phyloP scores from a whole-genome alignment of 2,888 invertebrate species.

The Stenoptilia bipunctidactyla region DNA sequence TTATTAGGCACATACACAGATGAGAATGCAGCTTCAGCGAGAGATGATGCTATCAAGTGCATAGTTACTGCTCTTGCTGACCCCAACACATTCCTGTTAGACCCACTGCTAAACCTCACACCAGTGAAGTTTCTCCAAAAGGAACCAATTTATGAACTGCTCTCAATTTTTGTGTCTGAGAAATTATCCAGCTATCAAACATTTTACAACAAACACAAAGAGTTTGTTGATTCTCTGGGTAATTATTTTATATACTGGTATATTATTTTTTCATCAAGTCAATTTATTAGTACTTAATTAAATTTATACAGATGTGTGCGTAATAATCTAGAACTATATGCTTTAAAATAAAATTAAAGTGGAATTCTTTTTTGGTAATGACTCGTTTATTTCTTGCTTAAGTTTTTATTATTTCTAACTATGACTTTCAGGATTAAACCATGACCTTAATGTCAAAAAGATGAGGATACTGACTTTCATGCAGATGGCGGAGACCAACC shows the following conservation, averaged over 20 bases:
- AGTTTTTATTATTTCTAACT: no score
- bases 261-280: no score
- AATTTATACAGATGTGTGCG: no score
- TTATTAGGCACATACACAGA: conserved; percentile 96
- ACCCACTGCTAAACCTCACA: conserved; percentile 92
- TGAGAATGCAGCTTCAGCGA: conserved; percentile 95
- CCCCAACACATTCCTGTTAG: conserved; percentile 94
- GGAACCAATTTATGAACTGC: conserved; percentile 92
- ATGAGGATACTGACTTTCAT: conserved; percentile 97
- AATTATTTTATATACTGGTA: conserved; percentile 2
- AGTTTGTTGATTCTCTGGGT: conserved; percentile 85
- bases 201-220: conserved; percentile 93
- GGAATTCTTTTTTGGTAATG: no score
- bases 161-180: conserved; percentile 95
- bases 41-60: conserved; percentile 97
- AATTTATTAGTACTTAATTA: no score
- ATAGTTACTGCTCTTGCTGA: conserved; percentile 96
- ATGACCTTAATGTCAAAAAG: conserved; percentile 95
- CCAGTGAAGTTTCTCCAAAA: conserved; percentile 96
- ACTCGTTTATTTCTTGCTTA: no score
- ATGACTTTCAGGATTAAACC: conserved; percentile 80
- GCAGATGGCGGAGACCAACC: conserved; percentile 94
- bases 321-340: no score
- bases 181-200: conserved; percentile 91
- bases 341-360: no score